Conservation (phyloP, 1,140 invertebrate genomes). For the Aricia agestis region DNA sequence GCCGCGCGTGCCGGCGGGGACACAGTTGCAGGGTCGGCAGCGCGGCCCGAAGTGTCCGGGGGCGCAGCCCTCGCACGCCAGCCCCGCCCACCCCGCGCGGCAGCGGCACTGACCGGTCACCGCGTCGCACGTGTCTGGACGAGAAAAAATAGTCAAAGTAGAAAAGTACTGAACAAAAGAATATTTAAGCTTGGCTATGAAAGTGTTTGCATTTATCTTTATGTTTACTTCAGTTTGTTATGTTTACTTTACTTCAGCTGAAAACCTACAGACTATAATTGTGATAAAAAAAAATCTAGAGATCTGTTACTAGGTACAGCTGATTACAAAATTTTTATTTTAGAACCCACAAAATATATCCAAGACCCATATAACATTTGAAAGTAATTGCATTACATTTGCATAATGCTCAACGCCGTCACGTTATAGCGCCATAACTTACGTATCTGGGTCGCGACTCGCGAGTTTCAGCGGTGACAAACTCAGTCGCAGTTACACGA, state of each 20-base stretch:
- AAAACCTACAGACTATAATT: no score
- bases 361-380: not conserved
- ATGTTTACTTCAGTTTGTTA: no score
- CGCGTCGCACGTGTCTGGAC: conserved; percentile 80
- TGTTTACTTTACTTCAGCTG: no score
- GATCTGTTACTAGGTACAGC: no score
- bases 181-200: not conserved
- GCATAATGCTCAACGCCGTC: not conserved
- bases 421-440: not conserved
- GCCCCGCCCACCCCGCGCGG: conserved; percentile 86
- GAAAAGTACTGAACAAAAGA: no score
- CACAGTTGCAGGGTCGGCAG: conserved; percentile 90
- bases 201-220: no score
- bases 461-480: not conserved
- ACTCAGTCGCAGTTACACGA: not conserved
- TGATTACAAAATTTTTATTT: not conserved
- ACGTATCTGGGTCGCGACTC: not conserved
- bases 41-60: conserved; percentile 91
- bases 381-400: not conserved
- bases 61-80: conserved; percentile 88
- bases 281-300: no score
- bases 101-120: conserved; percentile 89
- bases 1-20: conserved; percentile 80
- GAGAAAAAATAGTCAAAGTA: no score
- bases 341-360: not conserved